Evolutionary conservation across 2,797 vertebrate species (phyloP).

Genomic region (Rhinatrema bivittatum): DNA sequence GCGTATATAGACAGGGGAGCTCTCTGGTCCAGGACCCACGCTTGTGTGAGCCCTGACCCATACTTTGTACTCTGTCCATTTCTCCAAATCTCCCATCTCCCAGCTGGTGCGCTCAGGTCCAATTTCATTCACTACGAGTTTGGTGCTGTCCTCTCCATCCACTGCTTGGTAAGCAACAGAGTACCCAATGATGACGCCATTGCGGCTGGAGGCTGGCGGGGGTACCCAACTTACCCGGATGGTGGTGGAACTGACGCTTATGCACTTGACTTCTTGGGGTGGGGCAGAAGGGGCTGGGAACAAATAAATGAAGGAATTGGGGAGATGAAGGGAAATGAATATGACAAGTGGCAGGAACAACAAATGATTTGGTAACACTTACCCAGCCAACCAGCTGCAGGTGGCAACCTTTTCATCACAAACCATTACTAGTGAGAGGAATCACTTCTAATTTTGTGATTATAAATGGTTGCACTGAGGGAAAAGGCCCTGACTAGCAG

Average conservation of each 20-base stretch:
- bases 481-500: too few relatives aligned
- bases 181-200: slow-evolving; percentile 92
- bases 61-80: slow-evolving; percentile 98
- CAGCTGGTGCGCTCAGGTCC: slow-evolving; percentile 77
- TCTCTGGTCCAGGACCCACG: slow-evolving; percentile 93
- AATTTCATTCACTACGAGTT: slow-evolving; percentile 81
- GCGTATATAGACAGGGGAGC: slow-evolving; percentile 77
- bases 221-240: slow-evolving; percentile 99
- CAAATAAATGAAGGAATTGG: slow-evolving; percentile 61
- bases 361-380: slow-evolving; percentile 40
- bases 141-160: slow-evolving; percentile 82
- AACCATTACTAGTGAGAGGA: too few relatives aligned
- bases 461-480: too few relatives aligned
- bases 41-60: slow-evolving; percentile 97
- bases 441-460: too few relatives aligned
- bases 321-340: slow-evolving; percentile 55
- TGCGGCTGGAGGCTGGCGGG: slow-evolving; percentile 86
- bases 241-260: slow-evolving; percentile 88
- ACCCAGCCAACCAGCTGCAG: slow-evolving; percentile 41
- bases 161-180: slow-evolving; percentile 89
- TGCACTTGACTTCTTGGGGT: slow-evolving; percentile 88
- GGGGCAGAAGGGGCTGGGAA: slow-evolving; percentile 93
- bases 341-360: slow-evolving; percentile 44
- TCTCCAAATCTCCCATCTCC: slow-evolving; percentile 89
- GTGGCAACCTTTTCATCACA: too few relatives aligned